Evolutionary conservation across 2,888 invertebrate genomes (phyloP).

Genomic region (Drosophila percnosoma): DNA sequence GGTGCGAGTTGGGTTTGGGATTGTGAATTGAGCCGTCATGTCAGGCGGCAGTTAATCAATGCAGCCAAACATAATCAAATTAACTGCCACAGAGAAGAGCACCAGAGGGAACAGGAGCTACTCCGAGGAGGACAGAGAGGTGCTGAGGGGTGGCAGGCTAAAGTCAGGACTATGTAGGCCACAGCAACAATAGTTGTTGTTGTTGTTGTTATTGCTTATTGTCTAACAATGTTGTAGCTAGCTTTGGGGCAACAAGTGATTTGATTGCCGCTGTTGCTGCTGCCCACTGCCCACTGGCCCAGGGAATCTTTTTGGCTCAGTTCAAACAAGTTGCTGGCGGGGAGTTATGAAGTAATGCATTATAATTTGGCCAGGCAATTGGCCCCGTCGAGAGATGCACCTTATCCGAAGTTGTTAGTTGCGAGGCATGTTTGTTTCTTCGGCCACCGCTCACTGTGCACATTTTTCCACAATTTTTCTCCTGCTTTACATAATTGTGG

Average conservation of each 20-base stretch:
- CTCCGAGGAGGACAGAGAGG: background rate
- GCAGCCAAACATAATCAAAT: slow-evolving; percentile 79
- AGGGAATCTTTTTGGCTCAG: slow-evolving; percentile 67
- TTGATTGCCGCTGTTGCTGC: slow-evolving; percentile 57
- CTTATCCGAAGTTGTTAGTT: slow-evolving; percentile 58
- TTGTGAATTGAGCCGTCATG: slow-evolving; percentile 84
- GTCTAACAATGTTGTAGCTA: slow-evolving; percentile 57
- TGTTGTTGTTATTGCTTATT: slow-evolving; percentile 28
- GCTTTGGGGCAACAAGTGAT: slow-evolving; percentile 82
- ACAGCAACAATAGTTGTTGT: slow-evolving; percentile 48
- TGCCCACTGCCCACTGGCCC: slow-evolving; percentile 45
- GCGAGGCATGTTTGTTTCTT: slow-evolving; percentile 68
- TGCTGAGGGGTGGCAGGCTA: background rate
- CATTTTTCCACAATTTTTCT: slow-evolving; percentile 57
- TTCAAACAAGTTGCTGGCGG: slow-evolving; percentile 79
- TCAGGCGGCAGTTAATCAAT: slow-evolving; percentile 84
- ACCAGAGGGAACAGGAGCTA: slow-evolving; percentile 25
- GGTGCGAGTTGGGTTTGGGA: slow-evolving; percentile 56
- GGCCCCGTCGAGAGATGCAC: slow-evolving; percentile 67
- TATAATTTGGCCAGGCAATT: slow-evolving; percentile 76
- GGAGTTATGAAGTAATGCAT: slow-evolving; percentile 81
- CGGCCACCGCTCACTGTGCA: slow-evolving; percentile 52
- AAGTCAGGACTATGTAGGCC: slow-evolving; percentile 71
- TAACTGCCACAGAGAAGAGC: slow-evolving; percentile 73
- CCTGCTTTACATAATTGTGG: slow-evolving; percentile 77